Evolutionary conservation across 1,140 invertebrate species (phyloP).

Genomic region (Bradynema listronoti): DNA sequence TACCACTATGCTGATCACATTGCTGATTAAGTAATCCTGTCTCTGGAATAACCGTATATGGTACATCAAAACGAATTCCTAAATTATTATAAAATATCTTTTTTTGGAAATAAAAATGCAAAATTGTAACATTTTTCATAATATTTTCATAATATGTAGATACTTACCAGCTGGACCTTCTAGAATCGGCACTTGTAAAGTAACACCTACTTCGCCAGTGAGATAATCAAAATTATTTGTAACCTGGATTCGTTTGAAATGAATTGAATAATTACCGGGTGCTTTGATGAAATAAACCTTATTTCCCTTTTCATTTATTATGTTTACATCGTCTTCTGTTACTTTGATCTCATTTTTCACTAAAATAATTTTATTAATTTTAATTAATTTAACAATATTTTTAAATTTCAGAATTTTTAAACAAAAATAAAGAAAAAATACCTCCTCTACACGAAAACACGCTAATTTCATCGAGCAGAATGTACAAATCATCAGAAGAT

Average conservation of each 20-base stretch:
- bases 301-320: conserved; percentile 55
- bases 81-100: background rate
- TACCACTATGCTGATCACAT: conserved; percentile 52
- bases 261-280: conserved; percentile 53
- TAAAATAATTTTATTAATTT: conserved; percentile 31
- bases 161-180: conserved; percentile 43
- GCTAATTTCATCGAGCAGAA: conserved; percentile 53
- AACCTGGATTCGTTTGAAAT: conserved; percentile 53
- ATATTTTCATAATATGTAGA: too few relatives aligned
- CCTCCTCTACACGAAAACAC: conserved; percentile 54
- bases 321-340: conserved; percentile 53
- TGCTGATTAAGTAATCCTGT: conserved; percentile 54
- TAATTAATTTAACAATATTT: too few relatives aligned
- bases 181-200: conserved; percentile 50
- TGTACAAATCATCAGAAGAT: conserved; percentile 46
- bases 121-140: too few relatives aligned
- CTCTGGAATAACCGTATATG: conserved; percentile 56
- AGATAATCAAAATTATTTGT: conserved; percentile 51
- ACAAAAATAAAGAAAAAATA: too few relatives aligned
- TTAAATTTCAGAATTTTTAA: too few relatives aligned
- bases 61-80: conserved; percentile 56
- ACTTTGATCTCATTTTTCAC: conserved; percentile 57
- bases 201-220: conserved; percentile 55
- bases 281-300: conserved; percentile 54
- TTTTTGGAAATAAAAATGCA: background rate